Percentiles rank a stretch among this genome's conserved stretches.
phyloP scores from a whole-genome alignment of 1,140 invertebrate species.

The Drosophila tani region DNA sequence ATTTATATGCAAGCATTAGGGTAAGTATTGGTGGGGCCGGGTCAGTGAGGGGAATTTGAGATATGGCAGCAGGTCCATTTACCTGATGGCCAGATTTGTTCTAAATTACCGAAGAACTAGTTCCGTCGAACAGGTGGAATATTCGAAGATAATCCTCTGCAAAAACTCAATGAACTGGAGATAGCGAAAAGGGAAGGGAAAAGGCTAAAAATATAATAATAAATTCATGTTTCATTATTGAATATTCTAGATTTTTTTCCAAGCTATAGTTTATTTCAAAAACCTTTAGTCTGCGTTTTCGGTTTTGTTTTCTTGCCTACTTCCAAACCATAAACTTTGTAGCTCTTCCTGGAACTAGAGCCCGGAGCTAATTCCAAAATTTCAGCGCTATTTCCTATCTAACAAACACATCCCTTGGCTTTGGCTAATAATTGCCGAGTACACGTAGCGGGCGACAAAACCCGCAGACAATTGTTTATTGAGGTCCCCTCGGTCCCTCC shows the following conservation, averaged over 20 bases:
- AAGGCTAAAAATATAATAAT: background rate
- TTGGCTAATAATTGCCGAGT: constrained; percentile 52
- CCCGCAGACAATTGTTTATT: constrained; percentile 50
- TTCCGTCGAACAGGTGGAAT: constrained; percentile 1
- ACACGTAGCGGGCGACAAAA: constrained; percentile 10
- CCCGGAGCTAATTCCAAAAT: background rate
- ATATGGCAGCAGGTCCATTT: constrained; percentile 61
- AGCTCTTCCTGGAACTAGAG: background rate
- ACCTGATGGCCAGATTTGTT: constrained; percentile 67
- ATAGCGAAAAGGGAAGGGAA: background rate
- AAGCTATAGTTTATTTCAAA: background rate
- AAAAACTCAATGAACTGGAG: background rate
- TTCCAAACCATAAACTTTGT: background rate
- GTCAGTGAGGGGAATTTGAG: background rate
- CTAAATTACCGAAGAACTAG: constrained; percentile 40
- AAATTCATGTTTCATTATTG: no score
- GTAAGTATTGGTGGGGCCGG: constrained; percentile 33
- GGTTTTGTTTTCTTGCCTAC: background rate
- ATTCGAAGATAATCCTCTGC: no score
- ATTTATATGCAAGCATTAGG: constrained; percentile 81
- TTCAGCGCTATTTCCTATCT: constrained; percentile 9
- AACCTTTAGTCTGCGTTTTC: background rate
- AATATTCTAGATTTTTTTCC: background rate
- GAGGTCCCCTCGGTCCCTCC: constrained; percentile 2
- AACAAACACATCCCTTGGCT: constrained; percentile 23